phyloP scores from a whole-genome alignment of 1,140 invertebrate genomes.

The Littorina saxatilis region DNA sequence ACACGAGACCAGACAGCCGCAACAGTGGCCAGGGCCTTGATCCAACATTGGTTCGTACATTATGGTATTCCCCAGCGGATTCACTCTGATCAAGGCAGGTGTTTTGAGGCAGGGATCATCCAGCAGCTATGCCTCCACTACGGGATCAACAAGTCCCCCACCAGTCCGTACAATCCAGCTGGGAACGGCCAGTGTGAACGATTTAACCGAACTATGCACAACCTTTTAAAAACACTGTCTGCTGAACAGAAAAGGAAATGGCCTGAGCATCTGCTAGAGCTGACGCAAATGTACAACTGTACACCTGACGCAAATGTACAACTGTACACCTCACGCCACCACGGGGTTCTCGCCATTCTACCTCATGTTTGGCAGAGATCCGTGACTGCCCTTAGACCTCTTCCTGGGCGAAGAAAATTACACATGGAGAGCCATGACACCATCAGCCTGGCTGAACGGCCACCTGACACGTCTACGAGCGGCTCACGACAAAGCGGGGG shows the following conservation, averaged over 20 bases:
- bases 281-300: neutral
- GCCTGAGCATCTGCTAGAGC: conserved; percentile 18
- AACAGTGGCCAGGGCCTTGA: conserved; percentile 34
- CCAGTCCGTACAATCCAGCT: conserved; percentile 18
- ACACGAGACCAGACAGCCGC: conserved; percentile 40
- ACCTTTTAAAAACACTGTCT: conserved; percentile 47
- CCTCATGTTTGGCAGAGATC: conserved; percentile 17
- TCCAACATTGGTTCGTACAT: conserved; percentile 43
- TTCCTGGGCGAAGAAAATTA: neutral
- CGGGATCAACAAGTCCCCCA: conserved; percentile 20
- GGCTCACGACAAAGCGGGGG: neutral
- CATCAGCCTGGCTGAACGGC: neutral
- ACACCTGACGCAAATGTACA: too few species aligned
- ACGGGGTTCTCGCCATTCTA: conserved; percentile 17
- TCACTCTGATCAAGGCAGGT: conserved; percentile 42
- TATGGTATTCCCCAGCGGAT: conserved; percentile 44
- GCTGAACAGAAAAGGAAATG: conserved; percentile 41
- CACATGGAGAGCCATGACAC: too few species aligned
- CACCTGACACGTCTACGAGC: neutral
- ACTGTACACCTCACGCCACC: conserved; percentile 23
- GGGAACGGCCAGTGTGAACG: conserved; percentile 10
- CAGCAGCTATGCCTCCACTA: neutral
- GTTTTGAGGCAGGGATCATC: conserved; percentile 27
- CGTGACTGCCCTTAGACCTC: neutral
- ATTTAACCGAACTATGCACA: conserved; percentile 33